These are phyloP conservation scores for Corella eumyota DNA, from an alignment of 23 tunicate genomes.

Conservation along the genomic window DNA sequence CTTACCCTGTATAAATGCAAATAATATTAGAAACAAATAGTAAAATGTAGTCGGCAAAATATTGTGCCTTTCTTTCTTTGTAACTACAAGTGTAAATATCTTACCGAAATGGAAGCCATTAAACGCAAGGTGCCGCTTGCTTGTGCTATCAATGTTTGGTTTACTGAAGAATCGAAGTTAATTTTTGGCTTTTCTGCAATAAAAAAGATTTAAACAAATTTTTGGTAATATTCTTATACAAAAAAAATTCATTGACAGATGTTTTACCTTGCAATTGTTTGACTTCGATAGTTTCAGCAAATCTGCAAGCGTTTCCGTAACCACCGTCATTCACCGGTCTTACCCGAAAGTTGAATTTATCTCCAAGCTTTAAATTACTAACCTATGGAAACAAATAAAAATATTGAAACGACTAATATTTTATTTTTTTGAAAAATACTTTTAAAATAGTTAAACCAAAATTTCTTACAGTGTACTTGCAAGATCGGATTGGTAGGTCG, in stretches of 20 bases:
- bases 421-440: not conserved
- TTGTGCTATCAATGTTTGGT: conserved; percentile 42
- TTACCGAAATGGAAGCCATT: conserved; percentile 71
- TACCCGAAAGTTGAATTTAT: conserved; percentile 57
- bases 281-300: conserved; percentile 36
- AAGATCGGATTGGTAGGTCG: conserved; percentile 38
- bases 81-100: not conserved
- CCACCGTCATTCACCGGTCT: conserved; percentile 79
- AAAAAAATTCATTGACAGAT: no score
- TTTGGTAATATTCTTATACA: no score
- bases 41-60: not conserved
- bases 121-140: conserved; percentile 76
- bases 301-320: conserved; percentile 26
- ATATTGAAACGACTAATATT: not conserved
- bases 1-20: conserved; percentile 52
- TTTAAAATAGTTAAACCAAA: not conserved
- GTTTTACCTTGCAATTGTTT: conserved; percentile 78
- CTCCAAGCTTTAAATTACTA: conserved; percentile 50
- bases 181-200: conserved; percentile 62
- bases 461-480: conserved; percentile 23
- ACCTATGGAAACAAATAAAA: conserved; percentile 17
- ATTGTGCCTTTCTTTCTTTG: not conserved
- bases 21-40: not conserved
- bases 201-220: not conserved
- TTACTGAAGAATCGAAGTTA: conserved; percentile 31